These are phyloP conservation scores for Rhynchomys soricoides DNA, from an alignment of 2,113 vertebrate genomes.

Conservation along the genomic window DNA sequence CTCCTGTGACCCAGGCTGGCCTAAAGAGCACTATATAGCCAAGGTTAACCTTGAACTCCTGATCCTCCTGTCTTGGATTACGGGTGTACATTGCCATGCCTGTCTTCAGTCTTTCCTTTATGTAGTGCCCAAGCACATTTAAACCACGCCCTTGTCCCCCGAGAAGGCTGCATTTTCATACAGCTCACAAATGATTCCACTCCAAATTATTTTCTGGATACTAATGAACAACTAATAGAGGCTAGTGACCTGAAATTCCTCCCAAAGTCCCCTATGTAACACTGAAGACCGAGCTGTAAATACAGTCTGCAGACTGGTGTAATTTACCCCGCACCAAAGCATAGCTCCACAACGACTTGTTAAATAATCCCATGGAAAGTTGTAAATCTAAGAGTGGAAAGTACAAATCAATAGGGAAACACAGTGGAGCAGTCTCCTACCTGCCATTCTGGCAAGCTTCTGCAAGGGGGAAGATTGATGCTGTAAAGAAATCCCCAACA, in stretches of 20 bases:
- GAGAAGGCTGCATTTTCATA: constrained; percentile 27
- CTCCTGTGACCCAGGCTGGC: not conserved
- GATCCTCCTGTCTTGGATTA: not conserved
- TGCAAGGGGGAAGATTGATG: constrained; percentile 54
- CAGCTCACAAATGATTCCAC: constrained; percentile 50
- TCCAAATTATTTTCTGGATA: constrained; percentile 56
- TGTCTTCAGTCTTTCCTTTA: not conserved
- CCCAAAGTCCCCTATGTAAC: constrained; percentile 62
- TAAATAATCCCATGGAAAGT: constrained; percentile 61
- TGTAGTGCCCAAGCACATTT: not conserved
- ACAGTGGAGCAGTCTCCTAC: constrained; percentile 40
- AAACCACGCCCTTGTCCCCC: constrained; percentile 1
- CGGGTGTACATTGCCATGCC: not conserved
- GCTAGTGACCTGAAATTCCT: constrained; percentile 35
- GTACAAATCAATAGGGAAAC: constrained; percentile 68
- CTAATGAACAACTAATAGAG: constrained; percentile 51
- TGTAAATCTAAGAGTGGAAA: constrained; percentile 62
- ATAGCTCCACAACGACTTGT: constrained; percentile 56
- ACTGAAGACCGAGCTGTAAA: constrained; percentile 43
- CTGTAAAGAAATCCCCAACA: constrained; percentile 45
- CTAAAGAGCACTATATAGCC: not conserved
- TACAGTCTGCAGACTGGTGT: constrained; percentile 28
- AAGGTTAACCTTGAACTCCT: not conserved
- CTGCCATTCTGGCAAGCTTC: constrained; percentile 35
- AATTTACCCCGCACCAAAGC: constrained; percentile 58